A percentile compares a stretch with the other conserved stretches of the same genome.
Conservation (phyloP, 37 sponge, comb jelly and placozoan genomes). For the Spongia lamella region DNA sequence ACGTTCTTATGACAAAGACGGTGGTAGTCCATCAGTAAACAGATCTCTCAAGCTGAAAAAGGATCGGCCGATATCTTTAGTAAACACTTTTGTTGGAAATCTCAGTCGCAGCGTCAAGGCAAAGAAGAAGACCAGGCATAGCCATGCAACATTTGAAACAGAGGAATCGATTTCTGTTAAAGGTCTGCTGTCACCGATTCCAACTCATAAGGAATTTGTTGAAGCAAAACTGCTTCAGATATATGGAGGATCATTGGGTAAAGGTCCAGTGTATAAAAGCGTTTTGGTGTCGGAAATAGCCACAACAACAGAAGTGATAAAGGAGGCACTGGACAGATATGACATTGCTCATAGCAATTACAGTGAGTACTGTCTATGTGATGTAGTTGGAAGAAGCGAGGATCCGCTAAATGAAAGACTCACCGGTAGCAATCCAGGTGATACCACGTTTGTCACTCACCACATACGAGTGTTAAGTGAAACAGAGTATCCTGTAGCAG, state of each 20-base stretch:
- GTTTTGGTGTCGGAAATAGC: constrained; percentile 66
- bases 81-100: no score
- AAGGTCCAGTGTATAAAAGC: constrained; percentile 65
- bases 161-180: no score
- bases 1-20: no score
- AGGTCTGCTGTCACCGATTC: no score
- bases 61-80: no score
- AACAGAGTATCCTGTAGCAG: constrained; percentile 39
- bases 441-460: constrained; percentile 49
- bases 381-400: constrained; percentile 61
- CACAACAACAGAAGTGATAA: constrained; percentile 51
- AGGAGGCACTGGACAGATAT: constrained; percentile 70
- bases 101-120: no score
- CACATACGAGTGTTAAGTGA: constrained; percentile 34
- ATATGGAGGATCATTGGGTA: not conserved
- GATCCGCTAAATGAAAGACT: constrained; percentile 7
- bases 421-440: not conserved
- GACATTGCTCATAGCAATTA: constrained; percentile 37
- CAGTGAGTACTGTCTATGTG: constrained; percentile 40
- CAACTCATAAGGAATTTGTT: no score
- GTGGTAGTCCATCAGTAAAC: no score
- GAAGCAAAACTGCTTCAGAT: no score
- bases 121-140: no score
- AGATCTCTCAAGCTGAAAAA: no score
- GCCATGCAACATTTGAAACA: no score